Percentiles rank a stretch among this genome's conserved stretches.
These are phyloP conservation scores for Esox masquinongy DNA, from an alignment of 2,797 vertebrate genomes.

Conservation along the genomic window DNA sequence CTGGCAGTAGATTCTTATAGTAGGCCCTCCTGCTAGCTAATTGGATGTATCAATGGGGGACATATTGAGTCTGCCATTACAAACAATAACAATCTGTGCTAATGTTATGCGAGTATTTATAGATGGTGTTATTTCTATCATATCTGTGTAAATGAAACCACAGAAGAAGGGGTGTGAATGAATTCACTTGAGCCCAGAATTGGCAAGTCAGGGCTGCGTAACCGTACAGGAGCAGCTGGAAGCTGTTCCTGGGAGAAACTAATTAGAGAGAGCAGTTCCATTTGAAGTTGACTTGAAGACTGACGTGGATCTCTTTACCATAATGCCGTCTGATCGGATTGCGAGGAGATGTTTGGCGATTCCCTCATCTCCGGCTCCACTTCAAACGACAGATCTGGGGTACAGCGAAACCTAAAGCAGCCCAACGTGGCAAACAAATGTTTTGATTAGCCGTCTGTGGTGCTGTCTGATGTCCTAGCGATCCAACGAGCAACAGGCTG, in stretches of 20 bases:
- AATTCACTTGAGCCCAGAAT: not conserved
- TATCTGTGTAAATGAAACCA: conserved; percentile 5
- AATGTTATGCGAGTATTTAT: not conserved
- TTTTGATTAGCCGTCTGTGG: conserved; percentile 60
- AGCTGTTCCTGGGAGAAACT: conserved; percentile 2
- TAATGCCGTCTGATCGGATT: conserved; percentile 33
- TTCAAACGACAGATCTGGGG: conserved; percentile 45
- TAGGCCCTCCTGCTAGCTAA: not conserved
- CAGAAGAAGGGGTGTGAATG: conserved; percentile 5
- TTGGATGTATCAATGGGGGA: not conserved
- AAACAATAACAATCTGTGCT: not conserved
- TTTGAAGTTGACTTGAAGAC: conserved; percentile 21
- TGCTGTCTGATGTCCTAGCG: conserved; percentile 54
- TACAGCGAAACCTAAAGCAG: conserved; percentile 58
- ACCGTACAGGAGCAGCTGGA: not conserved
- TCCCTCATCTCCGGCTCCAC: conserved; percentile 36
- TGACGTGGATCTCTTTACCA: conserved; percentile 38
- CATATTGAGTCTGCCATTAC: not conserved
- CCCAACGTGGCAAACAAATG: conserved; percentile 61
- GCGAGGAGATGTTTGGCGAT: conserved; percentile 49
- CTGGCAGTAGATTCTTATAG: not conserved
- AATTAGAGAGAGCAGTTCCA: not conserved
- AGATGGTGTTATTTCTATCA: conserved; percentile 4
- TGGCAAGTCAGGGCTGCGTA: not conserved
- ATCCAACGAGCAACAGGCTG: conserved; percentile 44